Conservation (phyloP, 2,113 vertebrate genomes). For the Plecotus auritus region DNA sequence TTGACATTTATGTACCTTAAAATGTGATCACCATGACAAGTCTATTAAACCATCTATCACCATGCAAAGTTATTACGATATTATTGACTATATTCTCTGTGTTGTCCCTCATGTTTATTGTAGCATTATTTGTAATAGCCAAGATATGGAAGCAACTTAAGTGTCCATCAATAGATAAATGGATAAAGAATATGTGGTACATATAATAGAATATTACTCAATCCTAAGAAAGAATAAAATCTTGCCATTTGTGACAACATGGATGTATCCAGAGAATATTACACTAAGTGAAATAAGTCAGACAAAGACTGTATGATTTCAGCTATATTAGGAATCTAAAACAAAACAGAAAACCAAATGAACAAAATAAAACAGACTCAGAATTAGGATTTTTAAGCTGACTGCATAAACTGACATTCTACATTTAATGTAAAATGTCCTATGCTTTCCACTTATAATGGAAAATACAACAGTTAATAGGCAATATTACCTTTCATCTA, state of each 20-base stretch:
- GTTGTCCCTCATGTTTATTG: neutral
- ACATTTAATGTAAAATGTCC: slow-evolving; percentile 67
- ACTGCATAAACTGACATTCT: slow-evolving; percentile 72
- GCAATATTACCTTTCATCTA: slow-evolving; percentile 46
- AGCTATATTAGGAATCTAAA: neutral
- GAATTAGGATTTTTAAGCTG: slow-evolving; percentile 48
- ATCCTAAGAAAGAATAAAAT: neutral
- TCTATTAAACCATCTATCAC: neutral
- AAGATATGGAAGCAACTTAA: neutral
- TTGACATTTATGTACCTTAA: neutral
- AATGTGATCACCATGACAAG: neutral
- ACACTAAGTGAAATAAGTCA: neutral
- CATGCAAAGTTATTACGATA: neutral
- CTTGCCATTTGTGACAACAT: neutral
- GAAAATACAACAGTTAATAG: slow-evolving; percentile 52
- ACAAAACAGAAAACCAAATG: no score
- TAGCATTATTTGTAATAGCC: neutral
- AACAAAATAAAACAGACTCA: neutral
- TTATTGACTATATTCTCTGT: neutral
- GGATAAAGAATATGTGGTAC: neutral
- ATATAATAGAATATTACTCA: neutral
- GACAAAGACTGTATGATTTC: neutral
- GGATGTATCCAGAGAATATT: neutral
- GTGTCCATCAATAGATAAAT: neutral
- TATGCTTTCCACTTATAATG: neutral